phyloP scores from a whole-genome alignment of 2,888 invertebrate species.

The Notodonta dromedarius region DNA sequence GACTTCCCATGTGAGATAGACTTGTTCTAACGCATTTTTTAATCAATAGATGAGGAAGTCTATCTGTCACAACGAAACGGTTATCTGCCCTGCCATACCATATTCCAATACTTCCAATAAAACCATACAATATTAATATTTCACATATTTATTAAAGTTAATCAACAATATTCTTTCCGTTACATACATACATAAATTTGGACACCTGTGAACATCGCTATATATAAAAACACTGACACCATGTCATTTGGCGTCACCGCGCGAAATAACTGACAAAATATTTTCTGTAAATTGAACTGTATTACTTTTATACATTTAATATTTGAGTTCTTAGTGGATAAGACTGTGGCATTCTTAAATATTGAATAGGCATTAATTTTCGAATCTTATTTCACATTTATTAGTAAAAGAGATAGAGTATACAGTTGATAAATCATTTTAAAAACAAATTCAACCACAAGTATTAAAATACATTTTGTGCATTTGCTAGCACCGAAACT shows the following conservation, averaged over 20 bases:
- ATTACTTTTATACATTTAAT: background rate
- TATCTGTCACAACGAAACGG: too few species aligned
- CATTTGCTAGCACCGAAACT: conserved; percentile 15
- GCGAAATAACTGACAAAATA: background rate
- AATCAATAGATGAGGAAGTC: too few species aligned
- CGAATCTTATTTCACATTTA: background rate
- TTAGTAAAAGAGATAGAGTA: background rate
- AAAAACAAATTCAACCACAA: conserved; percentile 10
- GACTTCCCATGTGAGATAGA: too few species aligned
- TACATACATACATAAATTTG: conserved; percentile 16
- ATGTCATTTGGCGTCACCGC: background rate
- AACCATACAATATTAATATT: conserved; percentile 11
- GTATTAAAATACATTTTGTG: conserved; percentile 18
- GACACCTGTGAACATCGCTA: conserved; percentile 11
- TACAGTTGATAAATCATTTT: background rate
- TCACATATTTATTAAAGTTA: conserved; percentile 33
- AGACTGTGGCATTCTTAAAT: too few species aligned
- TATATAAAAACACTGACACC: conserved; percentile 8
- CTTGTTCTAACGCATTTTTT: too few species aligned
- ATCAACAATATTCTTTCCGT: conserved; percentile 25
- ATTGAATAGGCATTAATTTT: too few species aligned
- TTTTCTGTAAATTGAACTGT: background rate
- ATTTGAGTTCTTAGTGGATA: background rate
- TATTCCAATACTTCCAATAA: background rate
- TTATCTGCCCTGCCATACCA: too few species aligned